Base-by-base conservation (phyloP, 2,113 vertebrate genomes). In the Panthera tigris region DNA sequence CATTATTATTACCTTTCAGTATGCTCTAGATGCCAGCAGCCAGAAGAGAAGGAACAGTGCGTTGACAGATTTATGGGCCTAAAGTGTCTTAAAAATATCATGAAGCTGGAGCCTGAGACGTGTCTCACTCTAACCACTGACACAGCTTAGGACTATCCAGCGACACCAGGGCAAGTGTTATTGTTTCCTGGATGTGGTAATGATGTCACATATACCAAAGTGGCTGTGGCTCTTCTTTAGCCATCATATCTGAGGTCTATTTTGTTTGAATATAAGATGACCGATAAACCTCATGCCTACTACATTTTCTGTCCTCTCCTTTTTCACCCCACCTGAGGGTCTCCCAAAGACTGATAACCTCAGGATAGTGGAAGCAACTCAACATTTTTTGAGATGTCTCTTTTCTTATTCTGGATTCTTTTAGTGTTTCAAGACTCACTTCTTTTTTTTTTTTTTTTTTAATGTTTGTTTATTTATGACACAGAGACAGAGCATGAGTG, bases 11-110 rank as follows among this genome's bases (percentile, higher is more conserved):
- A 61, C 27, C 36, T 39, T 69, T 31, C 15, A 7, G 13, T 11
- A 6, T 41, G 31, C 11, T 29, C 36, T 88, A 68, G 23, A 29
- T 36, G 31, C 31, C 66, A 48, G 50, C 14, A 48, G 65, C 16
- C 7, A 6, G 31, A 39, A 4, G 12, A 2, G 16, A 12, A 3
- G 0, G 27, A 3, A 71, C 3, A 36, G 29, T 11, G 12, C 18
- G 4, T 7, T 80, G 27, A 88, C 2, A 57, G 29, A 83, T 25
- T 45, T 45, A 57, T 8, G 13, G 50, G 8, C 19, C 21, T 50
- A 71, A 71, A 61, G 36, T 61, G 79, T 71, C 65, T 36, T 71
- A 50, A 55, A 13, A 50, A 8, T 63, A 57, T 33, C 39, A 31
- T 7, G 74, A 36, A 57, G 15, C n/a, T 36, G 2, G 50, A 80